These are phyloP conservation scores for Champsocephalus gunnari DNA, from an alignment of 2,797 vertebrate genomes.

Conservation along the genomic window DNA sequence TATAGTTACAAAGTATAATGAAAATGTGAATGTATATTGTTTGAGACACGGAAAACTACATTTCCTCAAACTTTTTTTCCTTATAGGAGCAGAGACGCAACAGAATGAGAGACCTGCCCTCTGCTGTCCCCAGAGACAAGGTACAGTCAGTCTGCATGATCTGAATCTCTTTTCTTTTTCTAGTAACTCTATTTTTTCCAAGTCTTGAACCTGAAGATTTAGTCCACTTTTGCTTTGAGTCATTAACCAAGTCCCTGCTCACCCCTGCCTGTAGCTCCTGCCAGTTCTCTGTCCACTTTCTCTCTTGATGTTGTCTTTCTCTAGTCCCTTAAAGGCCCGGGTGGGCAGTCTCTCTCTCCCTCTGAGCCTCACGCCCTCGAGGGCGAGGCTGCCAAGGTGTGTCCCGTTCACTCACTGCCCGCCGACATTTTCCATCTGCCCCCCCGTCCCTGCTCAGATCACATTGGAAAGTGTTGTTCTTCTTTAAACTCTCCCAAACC, in stretches of 20 bases:
- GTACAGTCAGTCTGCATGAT: slow-evolving; percentile 72
- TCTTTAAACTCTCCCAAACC: background rate
- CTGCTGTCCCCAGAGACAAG: slow-evolving; percentile 92
- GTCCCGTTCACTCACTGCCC: slow-evolving; percentile 80
- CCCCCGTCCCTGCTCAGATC: background rate
- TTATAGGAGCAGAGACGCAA: slow-evolving; percentile 96
- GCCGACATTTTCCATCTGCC: slow-evolving; percentile 20
- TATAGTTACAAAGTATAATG: background rate
- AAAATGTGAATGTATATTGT: background rate
- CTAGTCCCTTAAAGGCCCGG: slow-evolving; percentile 93
- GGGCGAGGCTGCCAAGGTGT: slow-evolving; percentile 93
- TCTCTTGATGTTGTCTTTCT: slow-evolving; percentile 62
- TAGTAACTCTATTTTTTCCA: background rate
- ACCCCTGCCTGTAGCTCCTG: slow-evolving; percentile 15
- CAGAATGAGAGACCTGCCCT: slow-evolving; percentile 91
- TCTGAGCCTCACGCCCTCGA: slow-evolving; percentile 88
- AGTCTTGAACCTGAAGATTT: background rate
- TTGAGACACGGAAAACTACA: background rate
- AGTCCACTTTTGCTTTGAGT: background rate
- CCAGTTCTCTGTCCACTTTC: slow-evolving; percentile 48
- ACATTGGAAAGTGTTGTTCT: background rate
- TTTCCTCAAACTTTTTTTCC: slow-evolving; percentile 12
- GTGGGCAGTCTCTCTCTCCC: slow-evolving; percentile 89
- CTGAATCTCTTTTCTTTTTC: background rate
- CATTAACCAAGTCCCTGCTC: slow-evolving; percentile 6